These are phyloP conservation scores for Orthonychiurus folsomi DNA, from an alignment of 2,888 invertebrate species.

Conservation along the genomic window DNA sequence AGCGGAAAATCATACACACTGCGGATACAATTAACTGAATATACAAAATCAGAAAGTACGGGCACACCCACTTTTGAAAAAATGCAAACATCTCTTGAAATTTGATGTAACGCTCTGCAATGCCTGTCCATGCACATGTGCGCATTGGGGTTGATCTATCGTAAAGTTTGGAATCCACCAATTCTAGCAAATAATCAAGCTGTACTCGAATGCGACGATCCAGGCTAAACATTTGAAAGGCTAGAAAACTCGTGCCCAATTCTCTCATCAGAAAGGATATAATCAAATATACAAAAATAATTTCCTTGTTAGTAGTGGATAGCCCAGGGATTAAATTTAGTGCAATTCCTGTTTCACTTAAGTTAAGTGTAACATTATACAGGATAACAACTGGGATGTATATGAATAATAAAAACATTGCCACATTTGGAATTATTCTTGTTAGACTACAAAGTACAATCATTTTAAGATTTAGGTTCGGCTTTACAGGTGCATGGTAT, in stretches of 20 bases:
- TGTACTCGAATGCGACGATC: background rate
- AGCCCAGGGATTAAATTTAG: background rate
- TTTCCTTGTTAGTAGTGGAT: background rate
- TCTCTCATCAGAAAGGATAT: background rate
- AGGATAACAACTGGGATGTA: background rate
- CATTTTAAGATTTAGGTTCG: background rate
- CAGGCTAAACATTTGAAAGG: background rate
- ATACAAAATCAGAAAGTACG: background rate
- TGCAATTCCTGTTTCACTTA: background rate
- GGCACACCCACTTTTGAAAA: background rate
- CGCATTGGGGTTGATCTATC: too few species aligned
- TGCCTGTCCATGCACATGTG: background rate
- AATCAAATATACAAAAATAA: background rate
- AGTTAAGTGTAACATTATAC: background rate
- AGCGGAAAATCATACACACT: background rate
- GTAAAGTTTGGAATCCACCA: background rate
- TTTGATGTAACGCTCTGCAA: background rate
- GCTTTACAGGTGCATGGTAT: background rate
- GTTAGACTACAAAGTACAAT: too few species aligned
- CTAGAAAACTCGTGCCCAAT: background rate
- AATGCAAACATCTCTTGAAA: background rate
- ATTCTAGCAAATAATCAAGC: background rate
- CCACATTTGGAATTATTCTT: too few species aligned
- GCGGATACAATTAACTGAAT: background rate
- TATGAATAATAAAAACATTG: background rate